A percentile compares a stretch with the other conserved stretches of the same genome.
Evolutionary conservation across 1,140 invertebrate species (phyloP).

Genomic region (Orussus abietinus): DNA sequence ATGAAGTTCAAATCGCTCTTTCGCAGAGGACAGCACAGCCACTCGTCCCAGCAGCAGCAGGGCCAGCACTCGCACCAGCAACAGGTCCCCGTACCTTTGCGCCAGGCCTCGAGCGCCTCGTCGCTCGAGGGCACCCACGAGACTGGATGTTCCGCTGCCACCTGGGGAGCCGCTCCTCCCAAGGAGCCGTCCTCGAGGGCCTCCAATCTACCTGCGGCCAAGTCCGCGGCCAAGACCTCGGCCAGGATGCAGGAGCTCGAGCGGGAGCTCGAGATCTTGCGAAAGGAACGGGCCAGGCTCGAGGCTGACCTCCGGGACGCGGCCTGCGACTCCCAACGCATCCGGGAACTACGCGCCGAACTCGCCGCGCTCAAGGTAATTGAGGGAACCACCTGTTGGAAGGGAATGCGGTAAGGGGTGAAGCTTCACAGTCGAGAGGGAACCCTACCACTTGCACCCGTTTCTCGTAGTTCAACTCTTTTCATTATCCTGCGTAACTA

Average conservation of each 20-base stretch:
- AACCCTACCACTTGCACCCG: too few species aligned
- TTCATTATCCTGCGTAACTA: too few species aligned
- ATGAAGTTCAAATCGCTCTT: constrained; percentile 80
- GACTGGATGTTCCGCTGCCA: constrained; percentile 14
- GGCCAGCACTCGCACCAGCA: constrained; percentile 46
- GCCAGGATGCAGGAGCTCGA: constrained; percentile 45
- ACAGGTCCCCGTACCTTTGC: constrained; percentile 51
- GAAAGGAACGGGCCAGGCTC: constrained; percentile 37
- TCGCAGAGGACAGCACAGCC: constrained; percentile 63
- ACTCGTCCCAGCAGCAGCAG: constrained; percentile 39
- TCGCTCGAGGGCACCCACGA: constrained; percentile 34
- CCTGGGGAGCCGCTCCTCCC: constrained; percentile 8
- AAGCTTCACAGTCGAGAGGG: too few species aligned
- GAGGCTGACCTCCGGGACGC: constrained; percentile 34
- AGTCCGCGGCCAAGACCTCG: constrained; percentile 10
- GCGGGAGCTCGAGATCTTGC: constrained; percentile 37
- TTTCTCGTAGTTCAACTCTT: too few species aligned
- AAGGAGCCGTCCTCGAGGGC: too few species aligned
- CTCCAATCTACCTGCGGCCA: constrained; percentile 11
- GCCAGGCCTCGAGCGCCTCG: constrained; percentile 32
- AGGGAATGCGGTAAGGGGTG: too few species aligned
- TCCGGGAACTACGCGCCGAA: constrained; percentile 38
- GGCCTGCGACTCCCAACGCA: constrained; percentile 23
- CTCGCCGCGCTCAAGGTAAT: constrained; percentile 43
- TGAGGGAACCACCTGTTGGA: too few species aligned